Evolutionary conservation across 2,888 invertebrate genomes (phyloP), one percentile per base, ranked within the genome.

Genomic region (Mythimna lalbum): DNA sequence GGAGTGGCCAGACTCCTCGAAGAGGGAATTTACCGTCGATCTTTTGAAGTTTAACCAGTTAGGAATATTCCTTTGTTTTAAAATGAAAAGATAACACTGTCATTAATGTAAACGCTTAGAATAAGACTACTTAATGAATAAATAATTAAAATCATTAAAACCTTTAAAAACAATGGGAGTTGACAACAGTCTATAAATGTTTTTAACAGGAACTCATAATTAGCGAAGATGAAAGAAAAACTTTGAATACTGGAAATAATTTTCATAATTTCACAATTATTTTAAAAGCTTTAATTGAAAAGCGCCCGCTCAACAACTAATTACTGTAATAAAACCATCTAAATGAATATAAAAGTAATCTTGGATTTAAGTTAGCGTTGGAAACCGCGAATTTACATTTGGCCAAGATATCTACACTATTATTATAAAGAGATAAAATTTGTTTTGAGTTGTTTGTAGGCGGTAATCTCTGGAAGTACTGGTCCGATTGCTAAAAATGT

Each of bases 151-250:
- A 27, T 10, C 6, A 47, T 55, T 19, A 47, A 36, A 12, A 53
- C 10, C 12, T n/a, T 73, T 4, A 10, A 50, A 49, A 50, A 19
- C n/a, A 63, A 31, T 31, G 12, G 27, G 3, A 53, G 12, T 53
- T 21, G 17, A 27, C 12, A 9, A 52, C 17, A 12, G n/a, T 55
- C 55, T 36, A 52, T 63, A 23, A 43, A 36, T 31, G 12, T n/a
- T 12, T 50, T 39, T 17, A 33, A 31, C 14, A 36, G 47, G 36
- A 73, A 61, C n/a, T 61, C 17, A 56, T 78, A 12, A 39, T 12
- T 63, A 36, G 43, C n/a, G 14, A 47, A 61, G 59, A 72, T 53
- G 33, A 71, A 74, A n/a, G 12, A 47, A 55, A 75, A 19, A 61
- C 6, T 56, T 47, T 43, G 4, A 50, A 17, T 27, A 1, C 50